These are phyloP conservation scores for Holocentrus rufus DNA, from an alignment of 2,797 vertebrate genomes.

Conservation along the genomic window DNA sequence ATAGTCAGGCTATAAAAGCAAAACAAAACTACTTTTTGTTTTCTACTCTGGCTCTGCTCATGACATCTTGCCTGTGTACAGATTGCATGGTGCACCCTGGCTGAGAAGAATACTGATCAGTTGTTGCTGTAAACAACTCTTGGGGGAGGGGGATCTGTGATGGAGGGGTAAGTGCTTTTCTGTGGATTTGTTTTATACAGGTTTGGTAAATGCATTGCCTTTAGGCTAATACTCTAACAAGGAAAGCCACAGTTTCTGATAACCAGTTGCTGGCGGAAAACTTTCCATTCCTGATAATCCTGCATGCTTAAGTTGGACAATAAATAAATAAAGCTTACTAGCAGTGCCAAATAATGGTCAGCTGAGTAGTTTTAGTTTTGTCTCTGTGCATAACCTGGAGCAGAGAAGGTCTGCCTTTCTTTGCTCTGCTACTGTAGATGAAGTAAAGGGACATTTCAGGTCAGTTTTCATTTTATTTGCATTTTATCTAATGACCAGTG, in stretches of 20 bases:
- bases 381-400: constrained; percentile 34
- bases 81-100: constrained; percentile 40
- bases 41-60: constrained; percentile 51
- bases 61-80: constrained; percentile 57
- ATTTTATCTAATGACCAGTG: constrained; percentile 11
- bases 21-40: constrained; percentile 44
- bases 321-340: constrained; percentile 59
- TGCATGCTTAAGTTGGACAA: constrained; percentile 43
- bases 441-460: constrained; percentile 13
- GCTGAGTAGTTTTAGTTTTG: constrained; percentile 58
- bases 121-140: constrained; percentile 55
- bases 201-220: constrained; percentile 25
- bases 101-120: constrained; percentile 74
- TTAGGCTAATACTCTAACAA: constrained; percentile 14
- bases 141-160: constrained; percentile 55
- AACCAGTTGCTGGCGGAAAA: constrained; percentile 35
- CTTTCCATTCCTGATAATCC: constrained; percentile 62
- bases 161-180: constrained; percentile 73
- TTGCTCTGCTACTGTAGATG: constrained; percentile 21
- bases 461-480: constrained; percentile 7
- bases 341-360: constrained; percentile 59
- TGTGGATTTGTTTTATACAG: constrained; percentile 23
- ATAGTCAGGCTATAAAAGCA: constrained; percentile 42
- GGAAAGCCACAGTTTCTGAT: constrained; percentile 35
- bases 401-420: not conserved